Base-by-base conservation (phyloP, 2,797 vertebrate species). In the Sandelia bainsii region DNA sequence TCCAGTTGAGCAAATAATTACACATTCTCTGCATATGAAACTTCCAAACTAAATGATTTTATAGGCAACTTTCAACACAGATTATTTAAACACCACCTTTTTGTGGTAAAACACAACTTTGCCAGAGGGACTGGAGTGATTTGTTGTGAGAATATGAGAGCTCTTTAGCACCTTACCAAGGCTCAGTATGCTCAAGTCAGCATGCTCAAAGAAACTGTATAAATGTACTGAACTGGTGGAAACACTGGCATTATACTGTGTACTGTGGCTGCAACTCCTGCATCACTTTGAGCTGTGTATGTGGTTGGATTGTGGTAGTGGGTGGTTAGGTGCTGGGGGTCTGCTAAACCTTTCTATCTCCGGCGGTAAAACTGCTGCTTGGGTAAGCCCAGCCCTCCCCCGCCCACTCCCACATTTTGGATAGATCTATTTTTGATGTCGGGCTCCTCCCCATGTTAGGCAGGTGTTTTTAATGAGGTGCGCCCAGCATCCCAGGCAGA, bases 401-500 rank as follows among this genome's bases (percentile, higher is more conserved):
- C 49, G 16, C 64, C 79, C 62, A 68, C 76, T 81, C 78, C 62
- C 75, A 77, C 83, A 69, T 88, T 91, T 91, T 84, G 75, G 84
- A 83, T 80, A 79, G 87, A 93, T 94, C 78, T 92, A 89, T 92
- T 91, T 94, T 91, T 92, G 87, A 92, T 93, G 90, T 74, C 11
- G 14, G 81, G 83, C 87, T 90, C 85, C 84, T 89, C 86, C 88
- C 84, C 61, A 42, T 71, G 80, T 85, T 40, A 65, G 80, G 71
- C 89, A 89, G 91, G 88, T 92, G 87, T 86, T 92, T 90, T 89
- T 93, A 93, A 93, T 91, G 87, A 93, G 87, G 86, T 86, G 83
- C 62, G 49, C 80, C 89, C 83, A 61, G 77, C 86, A 86, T 91
- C 81, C 71, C 81, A 82, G 77, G 90, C 90, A 86, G 91, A 92